Evolutionary conservation across 2,888 invertebrate species (phyloP).

Genomic region (Phyllotreta cruciferae): DNA sequence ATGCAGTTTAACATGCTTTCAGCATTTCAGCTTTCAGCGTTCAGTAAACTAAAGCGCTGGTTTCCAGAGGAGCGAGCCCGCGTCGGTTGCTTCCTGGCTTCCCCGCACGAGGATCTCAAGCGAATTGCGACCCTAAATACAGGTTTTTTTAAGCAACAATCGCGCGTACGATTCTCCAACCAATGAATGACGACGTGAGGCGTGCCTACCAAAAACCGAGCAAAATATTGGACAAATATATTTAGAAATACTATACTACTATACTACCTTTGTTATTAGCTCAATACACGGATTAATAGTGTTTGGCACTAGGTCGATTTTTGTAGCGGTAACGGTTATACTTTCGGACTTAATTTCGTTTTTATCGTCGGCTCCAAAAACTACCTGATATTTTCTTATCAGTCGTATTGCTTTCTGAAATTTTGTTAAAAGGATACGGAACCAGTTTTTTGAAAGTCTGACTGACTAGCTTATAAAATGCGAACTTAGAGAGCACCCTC

Average conservation of each 20-base stretch:
- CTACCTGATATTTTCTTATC: constrained; percentile 28
- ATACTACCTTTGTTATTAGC: constrained; percentile 49
- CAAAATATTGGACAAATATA: constrained; percentile 57
- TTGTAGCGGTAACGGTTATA: constrained; percentile 10
- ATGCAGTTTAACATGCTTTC: constrained; percentile 47
- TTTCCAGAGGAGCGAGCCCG: constrained; percentile 40
- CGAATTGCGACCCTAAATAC: constrained; percentile 42
- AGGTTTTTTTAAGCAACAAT: constrained; percentile 42
- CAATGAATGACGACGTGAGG: constrained; percentile 52
- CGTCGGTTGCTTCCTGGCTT: constrained; percentile 43
- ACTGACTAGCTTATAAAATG: constrained; percentile 16
- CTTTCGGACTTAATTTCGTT: neutral
- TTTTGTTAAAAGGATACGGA: constrained; percentile 25
- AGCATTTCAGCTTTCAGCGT: constrained; percentile 30
- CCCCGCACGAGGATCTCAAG: constrained; percentile 41
- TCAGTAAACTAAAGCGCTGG: constrained; percentile 42
- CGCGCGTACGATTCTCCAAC: constrained; percentile 42
- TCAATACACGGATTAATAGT: constrained; percentile 45
- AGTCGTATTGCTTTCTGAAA: constrained; percentile 22
- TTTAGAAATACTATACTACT: constrained; percentile 50
- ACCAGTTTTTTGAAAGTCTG: constrained; percentile 27
- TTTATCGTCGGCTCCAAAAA: constrained; percentile 14
- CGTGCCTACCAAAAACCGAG: constrained; percentile 55
- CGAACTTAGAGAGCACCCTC: no score
- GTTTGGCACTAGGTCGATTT: constrained; percentile 37